Conservation (phyloP, 2,113 vertebrate genomes). For the Onychostruthus taczanowskii region DNA sequence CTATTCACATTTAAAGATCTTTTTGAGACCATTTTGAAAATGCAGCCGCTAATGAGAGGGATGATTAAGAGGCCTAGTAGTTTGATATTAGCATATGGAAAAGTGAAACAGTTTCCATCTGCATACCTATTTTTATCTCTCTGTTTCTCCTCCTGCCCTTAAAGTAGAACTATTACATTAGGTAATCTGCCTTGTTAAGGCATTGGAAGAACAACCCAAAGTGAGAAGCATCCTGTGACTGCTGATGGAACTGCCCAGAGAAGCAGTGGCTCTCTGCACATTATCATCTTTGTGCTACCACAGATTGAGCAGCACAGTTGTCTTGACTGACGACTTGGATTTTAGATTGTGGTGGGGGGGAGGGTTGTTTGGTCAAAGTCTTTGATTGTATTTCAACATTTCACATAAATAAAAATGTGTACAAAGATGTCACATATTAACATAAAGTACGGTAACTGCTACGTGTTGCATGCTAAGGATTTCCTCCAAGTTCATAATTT, state of each 20-base stretch:
- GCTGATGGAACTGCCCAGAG: background rate
- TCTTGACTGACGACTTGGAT: background rate
- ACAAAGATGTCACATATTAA: background rate
- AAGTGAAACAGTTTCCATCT: constrained; percentile 21
- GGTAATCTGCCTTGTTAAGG: background rate
- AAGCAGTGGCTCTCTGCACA: background rate
- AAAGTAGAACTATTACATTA: background rate
- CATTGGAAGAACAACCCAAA: background rate
- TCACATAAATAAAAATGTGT: background rate
- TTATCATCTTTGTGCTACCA: background rate
- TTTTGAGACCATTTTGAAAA: constrained; percentile 21
- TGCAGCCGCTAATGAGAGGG: constrained; percentile 12
- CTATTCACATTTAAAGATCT: background rate
- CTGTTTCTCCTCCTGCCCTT: constrained; percentile 3
- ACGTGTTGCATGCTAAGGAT: background rate
- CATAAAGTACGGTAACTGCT: background rate
- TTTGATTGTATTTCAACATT: background rate
- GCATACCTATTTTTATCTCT: constrained; percentile 50
- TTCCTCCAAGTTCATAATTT: background rate
- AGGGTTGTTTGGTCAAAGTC: background rate
- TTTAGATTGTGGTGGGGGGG: background rate
- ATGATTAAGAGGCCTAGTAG: constrained; percentile 24
- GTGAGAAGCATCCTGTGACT: background rate
- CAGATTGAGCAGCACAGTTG: background rate
- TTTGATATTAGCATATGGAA: constrained; percentile 53